These are phyloP conservation scores for Drosophila cardini DNA, from an alignment of 1,140 invertebrate species.

Conservation along the genomic window DNA sequence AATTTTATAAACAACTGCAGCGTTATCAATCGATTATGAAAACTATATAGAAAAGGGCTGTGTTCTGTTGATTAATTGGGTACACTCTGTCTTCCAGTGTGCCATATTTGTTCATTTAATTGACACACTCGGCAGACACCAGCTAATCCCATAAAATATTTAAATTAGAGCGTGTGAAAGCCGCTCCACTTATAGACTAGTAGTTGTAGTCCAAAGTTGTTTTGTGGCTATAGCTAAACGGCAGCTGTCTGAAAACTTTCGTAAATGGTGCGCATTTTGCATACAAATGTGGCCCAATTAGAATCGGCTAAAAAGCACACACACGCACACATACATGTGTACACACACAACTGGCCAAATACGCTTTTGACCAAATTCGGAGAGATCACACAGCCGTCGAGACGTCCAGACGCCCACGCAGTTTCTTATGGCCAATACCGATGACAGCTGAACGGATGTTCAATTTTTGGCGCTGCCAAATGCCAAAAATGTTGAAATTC, in stretches of 20 bases:
- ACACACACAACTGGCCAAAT: constrained; percentile 24
- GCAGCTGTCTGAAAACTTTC: constrained; percentile 42
- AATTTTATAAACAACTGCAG: too few relatives aligned
- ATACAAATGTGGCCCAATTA: constrained; percentile 76
- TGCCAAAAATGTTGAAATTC: constrained; percentile 35
- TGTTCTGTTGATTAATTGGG: background rate
- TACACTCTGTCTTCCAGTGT: background rate
- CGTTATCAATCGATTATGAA: too few relatives aligned
- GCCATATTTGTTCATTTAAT: constrained; percentile 26
- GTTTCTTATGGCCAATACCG: background rate
- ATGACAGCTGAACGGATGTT: constrained; percentile 62
- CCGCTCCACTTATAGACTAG: constrained; percentile 51
- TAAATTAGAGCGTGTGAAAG: constrained; percentile 78
- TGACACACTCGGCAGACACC: constrained; percentile 32
- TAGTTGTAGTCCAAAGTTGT: too few relatives aligned
- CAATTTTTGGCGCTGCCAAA: constrained; percentile 49
- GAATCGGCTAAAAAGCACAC: constrained; percentile 39
- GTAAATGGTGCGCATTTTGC: constrained; percentile 56
- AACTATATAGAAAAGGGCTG: too few relatives aligned
- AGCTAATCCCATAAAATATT: constrained; percentile 57
- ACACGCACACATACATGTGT: background rate
- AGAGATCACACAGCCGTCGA: constrained; percentile 12
- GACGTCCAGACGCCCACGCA: constrained; percentile 44
- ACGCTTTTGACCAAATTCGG: constrained; percentile 57
- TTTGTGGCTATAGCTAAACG: constrained; percentile 20